phyloP scores from a whole-genome alignment of 1,140 invertebrate genomes.

The Pentalonia nigronervosa region DNA sequence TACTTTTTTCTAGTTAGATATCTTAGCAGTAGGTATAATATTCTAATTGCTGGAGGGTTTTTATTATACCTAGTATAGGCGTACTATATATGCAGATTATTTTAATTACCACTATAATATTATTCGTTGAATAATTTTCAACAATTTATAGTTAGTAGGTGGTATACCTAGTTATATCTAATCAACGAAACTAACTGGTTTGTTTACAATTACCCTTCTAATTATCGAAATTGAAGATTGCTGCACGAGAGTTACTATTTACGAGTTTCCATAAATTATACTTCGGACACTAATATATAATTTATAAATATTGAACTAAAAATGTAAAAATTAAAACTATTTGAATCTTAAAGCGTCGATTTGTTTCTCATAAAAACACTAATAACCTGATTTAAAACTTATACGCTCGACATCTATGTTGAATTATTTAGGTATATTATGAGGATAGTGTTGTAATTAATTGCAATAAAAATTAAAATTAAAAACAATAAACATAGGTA shows the following conservation, averaged over 20 bases:
- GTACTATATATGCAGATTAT: background rate
- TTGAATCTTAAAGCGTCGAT: background rate
- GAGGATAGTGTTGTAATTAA: background rate
- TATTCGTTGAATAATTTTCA: background rate
- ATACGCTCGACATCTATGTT: background rate
- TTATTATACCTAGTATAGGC: background rate
- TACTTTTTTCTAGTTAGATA: background rate
- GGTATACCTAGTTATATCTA: background rate
- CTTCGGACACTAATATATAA: background rate
- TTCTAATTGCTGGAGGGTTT: background rate
- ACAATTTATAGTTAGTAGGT: background rate
- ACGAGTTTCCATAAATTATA: background rate
- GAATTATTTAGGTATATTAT: background rate
- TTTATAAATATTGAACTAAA: background rate
- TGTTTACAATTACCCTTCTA: background rate
- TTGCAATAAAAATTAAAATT: conserved; percentile 2
- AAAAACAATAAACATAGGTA: background rate
- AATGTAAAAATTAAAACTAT: background rate
- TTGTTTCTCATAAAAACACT: background rate
- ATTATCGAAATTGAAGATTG: background rate
- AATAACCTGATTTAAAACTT: background rate
- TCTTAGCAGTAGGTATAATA: background rate
- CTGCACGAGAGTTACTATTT: background rate
- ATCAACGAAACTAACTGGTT: background rate
- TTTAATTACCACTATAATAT: background rate